These are phyloP conservation scores for Bombus vancouverensis DNA, from an alignment of 1,140 invertebrate genomes.

Conservation along the genomic window DNA sequence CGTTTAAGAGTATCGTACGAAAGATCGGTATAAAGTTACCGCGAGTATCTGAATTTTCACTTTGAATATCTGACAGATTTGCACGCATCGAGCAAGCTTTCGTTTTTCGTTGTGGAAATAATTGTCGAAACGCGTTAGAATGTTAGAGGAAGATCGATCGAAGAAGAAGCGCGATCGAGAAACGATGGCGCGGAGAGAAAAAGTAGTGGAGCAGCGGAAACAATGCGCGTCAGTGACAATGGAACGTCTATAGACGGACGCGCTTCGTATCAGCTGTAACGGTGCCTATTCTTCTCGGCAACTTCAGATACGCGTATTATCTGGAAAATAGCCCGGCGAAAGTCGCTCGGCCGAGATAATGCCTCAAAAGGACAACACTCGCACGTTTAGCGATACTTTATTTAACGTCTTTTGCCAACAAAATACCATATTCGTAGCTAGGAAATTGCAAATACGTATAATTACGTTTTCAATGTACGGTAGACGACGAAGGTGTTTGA, in stretches of 20 bases:
- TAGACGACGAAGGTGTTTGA: no score
- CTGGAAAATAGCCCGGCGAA: neutral
- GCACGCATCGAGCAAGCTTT: neutral
- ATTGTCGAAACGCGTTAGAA: neutral
- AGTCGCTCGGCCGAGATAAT: neutral
- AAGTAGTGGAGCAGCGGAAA: neutral
- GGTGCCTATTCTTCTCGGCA: conserved; percentile 10
- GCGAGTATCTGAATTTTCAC: no score
- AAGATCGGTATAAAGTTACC: no score
- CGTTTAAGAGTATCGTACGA: no score
- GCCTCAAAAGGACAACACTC: neutral
- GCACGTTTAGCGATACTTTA: neutral
- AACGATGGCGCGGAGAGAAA: neutral
- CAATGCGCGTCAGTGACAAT: conserved; percentile 28
- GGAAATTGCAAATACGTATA: no score
- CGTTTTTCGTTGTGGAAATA: neutral
- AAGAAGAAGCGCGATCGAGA: neutral
- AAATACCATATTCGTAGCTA: neutral
- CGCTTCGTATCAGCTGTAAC: neutral
- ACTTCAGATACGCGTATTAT: neutral
- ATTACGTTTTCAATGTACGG: no score
- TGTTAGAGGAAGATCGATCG: neutral
- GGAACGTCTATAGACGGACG: conserved; percentile 16
- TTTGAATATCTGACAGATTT: no score
- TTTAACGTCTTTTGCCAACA: neutral